These are phyloP conservation scores for Aculops lycopersici DNA, from an alignment of 1,140 invertebrate genomes.

Conservation along the genomic window DNA sequence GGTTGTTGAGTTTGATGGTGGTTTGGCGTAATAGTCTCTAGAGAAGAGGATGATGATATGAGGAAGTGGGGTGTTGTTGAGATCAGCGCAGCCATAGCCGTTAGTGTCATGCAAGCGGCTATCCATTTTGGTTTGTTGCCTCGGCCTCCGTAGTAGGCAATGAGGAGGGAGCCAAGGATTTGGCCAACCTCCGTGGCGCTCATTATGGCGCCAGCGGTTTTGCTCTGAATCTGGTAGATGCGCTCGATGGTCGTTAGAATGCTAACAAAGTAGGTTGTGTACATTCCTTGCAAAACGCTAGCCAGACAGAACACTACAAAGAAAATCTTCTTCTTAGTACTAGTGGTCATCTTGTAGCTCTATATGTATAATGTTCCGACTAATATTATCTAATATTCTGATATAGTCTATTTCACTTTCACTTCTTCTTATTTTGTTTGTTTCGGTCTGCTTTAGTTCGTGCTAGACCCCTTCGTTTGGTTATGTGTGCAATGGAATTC, in stretches of 20 bases:
- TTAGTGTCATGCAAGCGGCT: conserved; percentile 59
- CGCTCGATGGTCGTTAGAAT: conserved; percentile 89
- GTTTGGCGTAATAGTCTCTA: no score
- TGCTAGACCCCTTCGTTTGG: background rate
- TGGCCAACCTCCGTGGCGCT: conserved; percentile 79
- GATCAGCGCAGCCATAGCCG: conserved; percentile 49
- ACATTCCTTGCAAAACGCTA: conserved; percentile 55
- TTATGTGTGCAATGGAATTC: background rate
- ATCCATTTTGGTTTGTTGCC: conserved; percentile 84
- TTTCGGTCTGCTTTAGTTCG: background rate
- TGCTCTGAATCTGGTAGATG: conserved; percentile 71
- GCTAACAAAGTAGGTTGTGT: conserved; percentile 74
- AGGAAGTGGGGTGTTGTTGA: conserved; percentile 29
- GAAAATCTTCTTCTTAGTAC: conserved; percentile 60
- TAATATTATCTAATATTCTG: no score
- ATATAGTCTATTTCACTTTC: background rate
- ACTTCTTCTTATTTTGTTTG: background rate
- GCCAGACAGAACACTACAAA: conserved; percentile 41
- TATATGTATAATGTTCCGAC: background rate
- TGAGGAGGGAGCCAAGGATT: conserved; percentile 32
- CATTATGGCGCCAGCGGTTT: conserved; percentile 65
- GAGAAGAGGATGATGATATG: background rate
- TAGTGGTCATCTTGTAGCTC: no score
- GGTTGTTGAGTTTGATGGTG: background rate
- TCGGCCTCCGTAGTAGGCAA: conserved; percentile 70